A percentile compares a stretch with the other conserved stretches of the same genome.
Conservation (phyloP, 2,113 vertebrate genomes). For the Colius striatus region DNA sequence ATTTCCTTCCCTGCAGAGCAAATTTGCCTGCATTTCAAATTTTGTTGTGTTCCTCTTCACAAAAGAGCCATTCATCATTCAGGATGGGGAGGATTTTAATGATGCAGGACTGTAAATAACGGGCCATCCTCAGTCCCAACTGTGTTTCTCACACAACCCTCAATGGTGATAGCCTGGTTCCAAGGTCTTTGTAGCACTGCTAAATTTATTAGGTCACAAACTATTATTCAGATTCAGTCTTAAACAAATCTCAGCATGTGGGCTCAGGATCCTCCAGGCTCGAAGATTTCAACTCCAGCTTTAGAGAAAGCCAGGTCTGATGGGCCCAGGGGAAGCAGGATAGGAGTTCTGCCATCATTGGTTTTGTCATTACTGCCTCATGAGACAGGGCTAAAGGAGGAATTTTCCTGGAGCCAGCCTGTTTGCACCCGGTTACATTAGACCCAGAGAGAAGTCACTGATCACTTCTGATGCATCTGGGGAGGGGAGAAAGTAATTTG, state of each 20-base stretch:
- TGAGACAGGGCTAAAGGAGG: background rate
- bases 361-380: background rate
- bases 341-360: background rate
- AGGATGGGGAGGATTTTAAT: background rate
- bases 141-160: background rate
- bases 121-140: background rate
- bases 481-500: background rate
- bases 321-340: background rate
- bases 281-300: background rate
- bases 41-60: background rate
- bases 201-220: slow-evolving; percentile 17
- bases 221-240: background rate
- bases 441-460: background rate
- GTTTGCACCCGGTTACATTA: background rate
- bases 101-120: background rate
- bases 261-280: background rate
- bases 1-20: background rate
- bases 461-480: background rate
- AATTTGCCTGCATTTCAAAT: background rate
- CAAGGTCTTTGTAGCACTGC: background rate
- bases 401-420: background rate
- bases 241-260: background rate
- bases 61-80: background rate
- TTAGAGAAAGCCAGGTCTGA: background rate
- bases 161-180: background rate